Evolutionary conservation across 2,797 vertebrate genomes (phyloP).

Genomic region (Gymnoscopelus microlampas): DNA sequence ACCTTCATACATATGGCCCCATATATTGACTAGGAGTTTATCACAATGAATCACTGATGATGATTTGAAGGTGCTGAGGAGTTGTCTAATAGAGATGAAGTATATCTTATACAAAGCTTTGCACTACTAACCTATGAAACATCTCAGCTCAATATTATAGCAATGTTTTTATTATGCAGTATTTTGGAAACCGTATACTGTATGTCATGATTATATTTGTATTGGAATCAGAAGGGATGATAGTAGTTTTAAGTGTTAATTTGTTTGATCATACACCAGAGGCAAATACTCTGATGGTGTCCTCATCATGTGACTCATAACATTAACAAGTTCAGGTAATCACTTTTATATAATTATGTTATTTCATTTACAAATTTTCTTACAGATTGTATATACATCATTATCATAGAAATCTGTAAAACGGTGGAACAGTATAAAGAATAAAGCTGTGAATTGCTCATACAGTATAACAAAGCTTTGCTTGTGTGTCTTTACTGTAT

Average conservation of each 20-base stretch:
- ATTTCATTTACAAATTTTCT: constrained; percentile 7
- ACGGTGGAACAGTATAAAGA: constrained; percentile 55
- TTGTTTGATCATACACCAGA: constrained; percentile 22
- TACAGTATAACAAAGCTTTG: constrained; percentile 40
- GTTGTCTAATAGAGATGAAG: not conserved
- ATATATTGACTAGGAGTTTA: no score
- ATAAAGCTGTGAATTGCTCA: constrained; percentile 59
- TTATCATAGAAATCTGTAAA: constrained; percentile 56
- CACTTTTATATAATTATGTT: constrained; percentile 12
- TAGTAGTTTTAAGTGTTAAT: not conserved
- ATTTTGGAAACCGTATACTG: not conserved
- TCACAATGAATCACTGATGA: not conserved
- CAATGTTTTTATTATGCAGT: not conserved
- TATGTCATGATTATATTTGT: not conserved
- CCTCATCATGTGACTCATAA: constrained; percentile 65
- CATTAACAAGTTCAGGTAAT: constrained; percentile 55
- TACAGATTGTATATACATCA: constrained; percentile 64
- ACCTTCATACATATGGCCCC: no score
- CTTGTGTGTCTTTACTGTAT: constrained; percentile 31
- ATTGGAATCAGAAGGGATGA: constrained; percentile 6
- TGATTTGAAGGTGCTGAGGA: no score
- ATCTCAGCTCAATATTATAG: not conserved
- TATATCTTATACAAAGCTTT: constrained; percentile 1
- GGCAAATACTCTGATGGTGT: constrained; percentile 28
- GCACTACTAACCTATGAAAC: not conserved